Conservation (phyloP, 2,113 vertebrate genomes). For the Lepisosteus oculatus region DNA sequence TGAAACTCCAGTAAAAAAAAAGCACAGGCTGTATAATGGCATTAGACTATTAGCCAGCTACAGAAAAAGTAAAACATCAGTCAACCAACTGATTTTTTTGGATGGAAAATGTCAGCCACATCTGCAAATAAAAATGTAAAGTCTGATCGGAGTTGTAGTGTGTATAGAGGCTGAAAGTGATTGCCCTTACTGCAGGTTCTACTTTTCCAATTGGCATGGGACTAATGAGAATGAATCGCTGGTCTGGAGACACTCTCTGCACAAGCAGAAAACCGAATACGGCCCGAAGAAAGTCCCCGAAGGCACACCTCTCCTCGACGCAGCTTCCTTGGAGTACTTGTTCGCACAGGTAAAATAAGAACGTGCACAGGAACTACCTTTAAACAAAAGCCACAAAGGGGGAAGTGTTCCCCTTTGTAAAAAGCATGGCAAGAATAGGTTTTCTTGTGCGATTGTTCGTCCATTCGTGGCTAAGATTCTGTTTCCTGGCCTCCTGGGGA, state of each 20-base stretch:
- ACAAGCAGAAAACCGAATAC: slow-evolving; percentile 68
- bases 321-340: slow-evolving; percentile 83
- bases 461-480: too few relatives aligned
- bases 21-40: background rate
- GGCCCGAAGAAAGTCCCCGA: slow-evolving; percentile 71
- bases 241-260: slow-evolving; percentile 87
- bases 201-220: slow-evolving; percentile 96
- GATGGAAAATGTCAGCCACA: background rate
- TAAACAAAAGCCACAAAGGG: too few relatives aligned
- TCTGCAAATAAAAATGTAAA: background rate
- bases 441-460: too few relatives aligned
- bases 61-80: background rate
- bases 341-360: slow-evolving; percentile 80
- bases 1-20: background rate
- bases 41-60: background rate
- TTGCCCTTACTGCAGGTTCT: slow-evolving; percentile 69
- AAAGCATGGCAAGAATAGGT: too few relatives aligned
- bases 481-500: too few relatives aligned
- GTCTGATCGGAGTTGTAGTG: background rate
- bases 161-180: background rate
- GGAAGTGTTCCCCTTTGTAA: too few relatives aligned
- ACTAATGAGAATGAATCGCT: slow-evolving; percentile 83
- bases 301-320: slow-evolving; percentile 85
- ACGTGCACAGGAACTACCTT: too few relatives aligned
- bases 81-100: too few relatives aligned